A percentile compares a stretch with the other conserved stretches of the same genome.
These are phyloP conservation scores for Orthonychiurus folsomi DNA, from an alignment of 2,888 invertebrate species.

Conservation along the genomic window DNA sequence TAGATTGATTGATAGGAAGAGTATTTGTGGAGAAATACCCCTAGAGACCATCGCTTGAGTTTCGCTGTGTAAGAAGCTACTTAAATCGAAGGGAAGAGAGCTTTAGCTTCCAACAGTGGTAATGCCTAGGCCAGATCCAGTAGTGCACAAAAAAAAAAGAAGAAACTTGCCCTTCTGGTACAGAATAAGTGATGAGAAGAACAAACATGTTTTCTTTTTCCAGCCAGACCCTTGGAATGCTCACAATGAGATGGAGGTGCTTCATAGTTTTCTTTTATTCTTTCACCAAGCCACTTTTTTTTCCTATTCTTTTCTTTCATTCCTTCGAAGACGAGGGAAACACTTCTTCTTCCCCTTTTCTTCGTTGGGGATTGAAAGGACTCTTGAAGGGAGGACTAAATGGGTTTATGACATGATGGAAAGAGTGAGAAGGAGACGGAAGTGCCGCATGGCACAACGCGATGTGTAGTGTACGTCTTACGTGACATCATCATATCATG, in stretches of 20 bases:
- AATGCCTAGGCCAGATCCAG: neutral
- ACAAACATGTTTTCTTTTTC: slow-evolving; percentile 15
- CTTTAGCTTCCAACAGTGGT: neutral
- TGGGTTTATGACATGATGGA: slow-evolving; percentile 19
- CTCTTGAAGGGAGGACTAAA: slow-evolving; percentile 14
- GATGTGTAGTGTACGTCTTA: neutral
- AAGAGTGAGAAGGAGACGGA: slow-evolving; percentile 5
- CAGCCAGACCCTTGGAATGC: neutral
- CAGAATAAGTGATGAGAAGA: slow-evolving; percentile 8
- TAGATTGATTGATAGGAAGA: neutral
- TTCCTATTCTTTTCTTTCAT: slow-evolving; percentile 5
- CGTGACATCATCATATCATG: neutral
- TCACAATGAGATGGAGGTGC: neutral
- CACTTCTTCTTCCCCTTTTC: slow-evolving; percentile 9
- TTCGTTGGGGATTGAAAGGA: slow-evolving; percentile 2
- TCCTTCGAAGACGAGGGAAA: slow-evolving; percentile 7
- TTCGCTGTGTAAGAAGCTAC: neutral
- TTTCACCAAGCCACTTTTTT: slow-evolving; percentile 11
- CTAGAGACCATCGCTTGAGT: neutral
- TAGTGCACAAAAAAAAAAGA: neutral
- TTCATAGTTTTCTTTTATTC: neutral
- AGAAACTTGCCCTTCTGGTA: neutral
- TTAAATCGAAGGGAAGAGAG: neutral
- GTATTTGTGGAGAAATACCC: neutral
- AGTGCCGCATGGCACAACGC: too few species aligned